Percentiles rank a stretch among this genome's conserved stretches.
Conservation (phyloP, 2,797 vertebrate genomes). For the Enteromius thamalakanensis region DNA sequence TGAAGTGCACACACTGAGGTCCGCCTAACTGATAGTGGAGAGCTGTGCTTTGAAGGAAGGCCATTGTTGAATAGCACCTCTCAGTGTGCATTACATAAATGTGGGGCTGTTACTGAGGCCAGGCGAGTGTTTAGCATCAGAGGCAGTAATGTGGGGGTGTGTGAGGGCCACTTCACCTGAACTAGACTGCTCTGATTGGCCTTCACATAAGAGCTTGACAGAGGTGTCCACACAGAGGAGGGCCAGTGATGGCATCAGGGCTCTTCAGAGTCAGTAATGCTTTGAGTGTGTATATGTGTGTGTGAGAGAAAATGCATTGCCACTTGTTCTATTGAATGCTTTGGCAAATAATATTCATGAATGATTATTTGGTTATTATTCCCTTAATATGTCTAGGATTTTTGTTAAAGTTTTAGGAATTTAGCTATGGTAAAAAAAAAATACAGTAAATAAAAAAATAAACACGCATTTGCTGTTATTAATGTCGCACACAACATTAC, state of each 20-base stretch:
- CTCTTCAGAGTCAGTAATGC: constrained; percentile 29
- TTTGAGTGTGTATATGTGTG: background rate
- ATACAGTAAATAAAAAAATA: background rate
- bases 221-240: constrained; percentile 23
- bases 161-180: constrained; percentile 50
- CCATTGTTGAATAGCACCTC: constrained; percentile 44
- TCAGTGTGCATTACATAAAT: constrained; percentile 49
- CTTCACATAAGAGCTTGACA: constrained; percentile 34
- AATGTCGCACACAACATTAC: background rate
- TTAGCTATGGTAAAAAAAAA: background rate
- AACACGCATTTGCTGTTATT: background rate
- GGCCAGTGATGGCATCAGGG: constrained; percentile 32
- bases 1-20: background rate
- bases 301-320: background rate
- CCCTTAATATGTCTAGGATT: background rate
- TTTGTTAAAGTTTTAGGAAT: background rate
- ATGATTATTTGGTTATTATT: constrained; percentile 5
- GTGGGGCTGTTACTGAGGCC: constrained; percentile 37
- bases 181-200: constrained; percentile 41
- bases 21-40: constrained; percentile 34
- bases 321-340: background rate
- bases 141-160: constrained; percentile 33
- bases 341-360: background rate
- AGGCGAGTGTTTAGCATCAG: constrained; percentile 18
- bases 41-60: constrained; percentile 29